Evolutionary conservation across 2,888 invertebrate species (phyloP).

Genomic region (Tanytarsus gracilentus): DNA sequence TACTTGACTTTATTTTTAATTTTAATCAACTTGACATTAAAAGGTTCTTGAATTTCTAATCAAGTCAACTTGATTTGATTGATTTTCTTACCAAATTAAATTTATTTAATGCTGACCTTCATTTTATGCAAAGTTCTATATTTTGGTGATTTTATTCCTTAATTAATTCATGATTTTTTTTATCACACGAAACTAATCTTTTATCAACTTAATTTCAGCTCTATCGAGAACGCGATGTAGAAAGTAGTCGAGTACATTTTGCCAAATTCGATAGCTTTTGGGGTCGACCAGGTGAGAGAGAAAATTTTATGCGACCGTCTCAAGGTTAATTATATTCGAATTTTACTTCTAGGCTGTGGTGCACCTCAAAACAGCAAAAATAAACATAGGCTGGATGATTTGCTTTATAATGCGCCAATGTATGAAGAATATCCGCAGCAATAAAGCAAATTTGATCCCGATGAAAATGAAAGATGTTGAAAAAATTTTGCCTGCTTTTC

Average conservation of each 20-base stretch:
- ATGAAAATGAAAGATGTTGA: not conserved
- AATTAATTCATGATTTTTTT: too few relatives aligned
- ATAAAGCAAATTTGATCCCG: constrained; percentile 1
- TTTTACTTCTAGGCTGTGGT: constrained; percentile 36
- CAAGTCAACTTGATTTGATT: too few relatives aligned
- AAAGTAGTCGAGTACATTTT: constrained; percentile 60
- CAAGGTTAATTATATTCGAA: not conserved
- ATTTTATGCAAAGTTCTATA: not conserved
- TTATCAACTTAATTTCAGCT: too few relatives aligned
- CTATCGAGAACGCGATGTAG: constrained; percentile 52
- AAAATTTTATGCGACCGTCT: not conserved
- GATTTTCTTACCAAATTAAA: not conserved
- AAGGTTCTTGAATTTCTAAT: too few relatives aligned
- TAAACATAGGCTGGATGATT: constrained; percentile 43
- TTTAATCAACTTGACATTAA: too few relatives aligned
- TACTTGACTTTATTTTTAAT: too few relatives aligned
- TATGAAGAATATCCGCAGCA: constrained; percentile 26
- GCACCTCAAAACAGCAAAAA: constrained; percentile 38
- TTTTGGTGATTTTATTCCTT: too few relatives aligned
- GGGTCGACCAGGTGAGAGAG: constrained; percentile 65
- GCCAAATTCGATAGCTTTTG: constrained; percentile 67
- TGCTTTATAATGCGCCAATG: constrained; percentile 40
- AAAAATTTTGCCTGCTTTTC: constrained; percentile 3
- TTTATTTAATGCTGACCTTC: not conserved
- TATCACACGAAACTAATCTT: too few relatives aligned